Evolutionary conservation across 2,113 vertebrate genomes (phyloP).

Genomic region (Psittacara wagleri): DNA sequence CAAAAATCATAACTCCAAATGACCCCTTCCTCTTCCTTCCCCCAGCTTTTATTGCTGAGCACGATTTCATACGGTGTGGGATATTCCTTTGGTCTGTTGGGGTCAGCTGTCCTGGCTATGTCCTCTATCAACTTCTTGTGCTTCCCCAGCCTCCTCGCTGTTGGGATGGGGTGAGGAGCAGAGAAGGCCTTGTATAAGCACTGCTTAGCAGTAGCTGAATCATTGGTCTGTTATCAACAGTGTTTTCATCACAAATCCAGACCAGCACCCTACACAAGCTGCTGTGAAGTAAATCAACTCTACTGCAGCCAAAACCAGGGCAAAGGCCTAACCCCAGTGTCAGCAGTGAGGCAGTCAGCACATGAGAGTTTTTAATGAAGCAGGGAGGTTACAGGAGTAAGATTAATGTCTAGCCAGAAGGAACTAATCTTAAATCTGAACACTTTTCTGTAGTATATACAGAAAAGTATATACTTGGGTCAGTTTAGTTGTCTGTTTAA

Average conservation of each 20-base stretch:
- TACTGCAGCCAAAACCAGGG: not conserved
- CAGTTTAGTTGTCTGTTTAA: not conserved
- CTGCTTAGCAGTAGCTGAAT: not conserved
- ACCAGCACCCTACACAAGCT: not conserved
- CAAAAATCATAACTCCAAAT: accelerated
- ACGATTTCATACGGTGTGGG: accelerated
- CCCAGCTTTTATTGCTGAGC: not conserved
- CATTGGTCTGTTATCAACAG: not conserved
- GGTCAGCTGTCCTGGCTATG: not conserved
- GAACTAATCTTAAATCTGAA: not conserved
- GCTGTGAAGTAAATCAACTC: not conserved
- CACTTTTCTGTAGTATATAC: not conserved
- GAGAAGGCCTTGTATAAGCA: not conserved
- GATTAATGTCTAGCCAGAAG: not conserved
- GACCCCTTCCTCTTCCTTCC: not conserved
- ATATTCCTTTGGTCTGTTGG: not conserved
- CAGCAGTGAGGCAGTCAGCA: not conserved
- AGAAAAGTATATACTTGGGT: not conserved
- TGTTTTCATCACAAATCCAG: not conserved
- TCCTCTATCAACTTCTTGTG: not conserved
- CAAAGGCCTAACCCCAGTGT: not conserved
- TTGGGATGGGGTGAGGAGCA: accelerated
- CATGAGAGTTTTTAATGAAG: not conserved
- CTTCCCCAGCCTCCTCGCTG: accelerated
- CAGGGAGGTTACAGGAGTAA: not conserved